These are phyloP conservation scores for Drosophila burlai DNA, from an alignment of 1,140 invertebrate genomes.

Conservation along the genomic window DNA sequence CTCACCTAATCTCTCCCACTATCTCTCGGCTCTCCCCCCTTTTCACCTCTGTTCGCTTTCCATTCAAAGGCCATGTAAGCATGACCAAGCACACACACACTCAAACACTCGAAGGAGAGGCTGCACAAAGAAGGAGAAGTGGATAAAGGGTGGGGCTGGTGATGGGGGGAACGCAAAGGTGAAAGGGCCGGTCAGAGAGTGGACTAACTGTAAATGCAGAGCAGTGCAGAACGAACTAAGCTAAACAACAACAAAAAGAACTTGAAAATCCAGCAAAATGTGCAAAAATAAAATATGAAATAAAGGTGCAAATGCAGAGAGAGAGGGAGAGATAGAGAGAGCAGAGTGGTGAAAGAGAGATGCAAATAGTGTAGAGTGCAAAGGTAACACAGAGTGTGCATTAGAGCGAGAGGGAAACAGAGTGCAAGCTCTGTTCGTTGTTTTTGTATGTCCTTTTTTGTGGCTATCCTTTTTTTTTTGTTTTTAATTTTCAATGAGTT, in stretches of 20 bases:
- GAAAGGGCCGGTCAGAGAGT: constrained; percentile 34
- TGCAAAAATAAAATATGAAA: constrained; percentile 67
- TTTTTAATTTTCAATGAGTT: constrained; percentile 55
- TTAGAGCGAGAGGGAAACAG: constrained; percentile 20
- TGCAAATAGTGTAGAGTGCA: constrained; percentile 42
- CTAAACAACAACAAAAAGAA: constrained; percentile 32
- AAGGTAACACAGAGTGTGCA: constrained; percentile 7
- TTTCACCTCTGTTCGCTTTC: constrained; percentile 27
- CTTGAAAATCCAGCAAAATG: constrained; percentile 65
- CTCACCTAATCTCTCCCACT: constrained; percentile 19
- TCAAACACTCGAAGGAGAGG: constrained; percentile 27
- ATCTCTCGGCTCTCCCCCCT: constrained; percentile 4
- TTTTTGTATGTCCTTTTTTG: constrained; percentile 42
- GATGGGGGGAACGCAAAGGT: background rate
- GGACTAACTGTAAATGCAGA: constrained; percentile 67
- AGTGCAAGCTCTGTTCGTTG: constrained; percentile 17
- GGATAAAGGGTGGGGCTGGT: background rate
- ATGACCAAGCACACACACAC: constrained; percentile 49
- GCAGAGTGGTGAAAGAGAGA: constrained; percentile 26
- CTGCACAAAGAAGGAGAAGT: constrained; percentile 2
- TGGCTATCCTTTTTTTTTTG: constrained; percentile 1
- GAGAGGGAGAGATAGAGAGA: constrained; percentile 33
- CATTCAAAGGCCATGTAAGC: constrained; percentile 61
- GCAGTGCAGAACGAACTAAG: constrained; percentile 40
- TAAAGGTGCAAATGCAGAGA: constrained; percentile 46